These are phyloP conservation scores for Idaea biselata DNA, from an alignment of 2,888 invertebrate genomes.

Conservation along the genomic window DNA sequence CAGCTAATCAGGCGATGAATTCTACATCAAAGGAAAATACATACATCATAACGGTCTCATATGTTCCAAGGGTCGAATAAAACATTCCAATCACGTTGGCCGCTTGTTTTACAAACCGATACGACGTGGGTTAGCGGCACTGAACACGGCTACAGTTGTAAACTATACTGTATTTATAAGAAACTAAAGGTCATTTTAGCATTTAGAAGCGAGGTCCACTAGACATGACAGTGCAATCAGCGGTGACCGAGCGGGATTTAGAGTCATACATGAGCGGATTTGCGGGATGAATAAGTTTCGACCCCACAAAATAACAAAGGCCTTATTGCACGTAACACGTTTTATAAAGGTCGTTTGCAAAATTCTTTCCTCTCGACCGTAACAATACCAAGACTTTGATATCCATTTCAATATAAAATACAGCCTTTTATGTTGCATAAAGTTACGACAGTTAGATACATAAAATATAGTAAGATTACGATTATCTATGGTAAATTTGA, in stretches of 20 bases:
- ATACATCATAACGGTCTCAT: conserved; percentile 77
- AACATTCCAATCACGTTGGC: conserved; percentile 78
- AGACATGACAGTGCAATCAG: conserved; percentile 81
- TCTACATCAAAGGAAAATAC: conserved; percentile 68
- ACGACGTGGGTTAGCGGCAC: conserved; percentile 58
- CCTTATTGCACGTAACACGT: conserved; percentile 69
- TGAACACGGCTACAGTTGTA: conserved; percentile 17
- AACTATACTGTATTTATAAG: conserved; percentile 18
- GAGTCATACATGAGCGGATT: conserved; percentile 79
- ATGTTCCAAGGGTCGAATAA: conserved; percentile 73
- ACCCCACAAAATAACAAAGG: conserved; percentile 78
- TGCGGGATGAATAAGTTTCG: conserved; percentile 80
- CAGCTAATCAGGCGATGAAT: conserved; percentile 56
- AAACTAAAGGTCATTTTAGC: conserved; percentile 34
- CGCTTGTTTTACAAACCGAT: conserved; percentile 80
- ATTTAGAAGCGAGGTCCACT: conserved; percentile 39
- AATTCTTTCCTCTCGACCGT: conserved; percentile 56
- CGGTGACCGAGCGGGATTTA: conserved; percentile 80
- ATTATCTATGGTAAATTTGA: neutral
- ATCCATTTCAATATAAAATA: conserved; percentile 22
- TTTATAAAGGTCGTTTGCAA: conserved; percentile 71
- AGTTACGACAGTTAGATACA: neutral
- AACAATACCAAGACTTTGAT: conserved; percentile 31
- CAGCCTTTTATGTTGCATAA: conserved; percentile 13
- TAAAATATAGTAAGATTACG: neutral